Evolutionary conservation across 2,113 vertebrate genomes (phyloP), one percentile per base, ranked within the genome.

Genomic region (Grus americana): DNA sequence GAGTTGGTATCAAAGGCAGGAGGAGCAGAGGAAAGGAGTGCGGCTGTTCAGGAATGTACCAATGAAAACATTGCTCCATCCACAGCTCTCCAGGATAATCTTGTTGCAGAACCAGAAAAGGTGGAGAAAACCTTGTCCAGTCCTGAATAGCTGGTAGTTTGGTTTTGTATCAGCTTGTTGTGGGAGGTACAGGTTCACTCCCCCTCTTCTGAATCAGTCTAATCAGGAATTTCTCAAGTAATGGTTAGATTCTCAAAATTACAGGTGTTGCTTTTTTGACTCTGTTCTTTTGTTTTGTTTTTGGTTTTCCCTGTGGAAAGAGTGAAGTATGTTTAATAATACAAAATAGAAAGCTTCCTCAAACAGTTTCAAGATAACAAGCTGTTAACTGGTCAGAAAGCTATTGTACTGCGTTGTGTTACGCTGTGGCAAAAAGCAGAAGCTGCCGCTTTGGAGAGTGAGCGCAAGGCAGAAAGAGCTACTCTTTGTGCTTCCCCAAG

Each of bases 61-160:
- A 6, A 22, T 34, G 38, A 52, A 89, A 62, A 18, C 47, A 38
- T 86, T 83, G 54, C 52, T 88, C 4, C 62, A 34, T 94, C 46
- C 32, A 11, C 44, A 57, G 59, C 46, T 87, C 57, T 91, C 57
- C 52, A 75, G 63, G 80, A 57, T 89, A 71, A 92, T 92, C 65
- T 52, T 80, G 63, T 80, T 89, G 89, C 50, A 89, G 86, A 94
- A 92, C 91, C 34, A 27, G 84, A 91, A 92, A 63, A 81, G 86
- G 73, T 15, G 3, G 72, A 74, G 44, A 40, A 75, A 95, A 70
- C 52, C 46, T 80, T 49, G 38, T 79, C 29, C 23, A 79, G n/a
- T 92, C 72, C 38, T 47, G 86, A 84, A 78, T n/a, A 89, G 61
- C 65, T 79, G 59, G 50, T 84, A 86, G 59, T 29, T 54, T 80